A percentile compares a stretch with the other conserved stretches of the same genome.
phyloP scores from a whole-genome alignment of 2,888 invertebrate genomes.

The Drosophila anomelani region DNA sequence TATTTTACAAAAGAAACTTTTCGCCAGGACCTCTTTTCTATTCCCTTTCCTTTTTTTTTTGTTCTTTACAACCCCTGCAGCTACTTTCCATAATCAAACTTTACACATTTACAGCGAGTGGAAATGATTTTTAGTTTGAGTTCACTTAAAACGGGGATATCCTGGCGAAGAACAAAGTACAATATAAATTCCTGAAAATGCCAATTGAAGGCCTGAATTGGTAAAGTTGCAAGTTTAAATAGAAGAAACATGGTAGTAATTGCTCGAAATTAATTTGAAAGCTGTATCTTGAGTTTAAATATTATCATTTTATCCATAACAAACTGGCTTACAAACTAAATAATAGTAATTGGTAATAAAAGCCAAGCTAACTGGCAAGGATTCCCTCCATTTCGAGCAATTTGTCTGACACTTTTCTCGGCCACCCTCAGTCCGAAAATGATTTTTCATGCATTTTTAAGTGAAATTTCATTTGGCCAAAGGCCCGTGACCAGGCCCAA shows the following conservation, averaged over 20 bases:
- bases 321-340: background rate
- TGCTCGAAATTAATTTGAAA: background rate
- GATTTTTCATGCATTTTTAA: constrained; percentile 72
- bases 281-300: background rate
- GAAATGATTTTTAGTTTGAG: constrained; percentile 39
- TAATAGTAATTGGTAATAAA: constrained; percentile 8
- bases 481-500: constrained; percentile 41
- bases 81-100: constrained; percentile 68
- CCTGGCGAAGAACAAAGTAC: background rate
- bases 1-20: constrained; percentile 72
- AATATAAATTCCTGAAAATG: background rate
- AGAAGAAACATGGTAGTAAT: background rate
- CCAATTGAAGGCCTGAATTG: background rate
- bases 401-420: constrained; percentile 46
- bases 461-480: constrained; percentile 64
- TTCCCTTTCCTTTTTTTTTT: background rate
- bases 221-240: background rate
- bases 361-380: background rate
- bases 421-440: constrained; percentile 51
- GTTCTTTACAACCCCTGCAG: constrained; percentile 4
- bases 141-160: constrained; percentile 8
- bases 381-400: constrained; percentile 47
- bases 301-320: background rate
- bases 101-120: constrained; percentile 71
- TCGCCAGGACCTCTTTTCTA: constrained; percentile 46